These are phyloP conservation scores for Mus spretus DNA, from an alignment of 2,797 vertebrate genomes.

Conservation along the genomic window DNA sequence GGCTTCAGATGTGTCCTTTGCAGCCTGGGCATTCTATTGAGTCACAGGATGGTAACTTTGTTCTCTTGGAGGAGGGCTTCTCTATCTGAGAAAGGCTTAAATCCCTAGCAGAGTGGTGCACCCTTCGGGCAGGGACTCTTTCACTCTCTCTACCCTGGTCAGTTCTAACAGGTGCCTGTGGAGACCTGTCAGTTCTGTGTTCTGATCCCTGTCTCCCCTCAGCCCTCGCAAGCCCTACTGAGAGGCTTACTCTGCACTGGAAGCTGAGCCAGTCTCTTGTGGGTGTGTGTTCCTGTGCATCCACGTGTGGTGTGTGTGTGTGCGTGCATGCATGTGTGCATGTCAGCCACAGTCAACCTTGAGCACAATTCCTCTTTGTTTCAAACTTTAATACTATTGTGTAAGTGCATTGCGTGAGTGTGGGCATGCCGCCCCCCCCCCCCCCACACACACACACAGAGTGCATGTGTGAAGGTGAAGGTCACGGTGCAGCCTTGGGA, in stretches of 20 bases:
- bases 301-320: not conserved
- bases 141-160: not conserved
- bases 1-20: not conserved
- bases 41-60: not conserved
- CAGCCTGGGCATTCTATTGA: not conserved
- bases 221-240: not conserved
- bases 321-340: too few species aligned
- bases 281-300: not conserved
- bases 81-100: not conserved
- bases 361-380: not conserved
- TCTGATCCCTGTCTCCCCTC: not conserved
- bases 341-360: not conserved
- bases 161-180: slow-evolving; percentile 10
- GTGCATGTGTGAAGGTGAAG: not conserved
- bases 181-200: not conserved
- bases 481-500: not conserved
- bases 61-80: not conserved
- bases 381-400: not conserved
- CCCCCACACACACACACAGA: too few species aligned
- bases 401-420: not conserved
- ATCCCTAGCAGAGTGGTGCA: not conserved
- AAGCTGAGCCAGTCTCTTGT: not conserved
- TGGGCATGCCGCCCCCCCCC: too few species aligned
- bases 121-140: not conserved
- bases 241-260: not conserved